A percentile compares a stretch with the other conserved stretches of the same genome.
These are phyloP conservation scores for Eupithecia exiguata DNA, from an alignment of 2,888 invertebrate genomes.

Conservation along the genomic window DNA sequence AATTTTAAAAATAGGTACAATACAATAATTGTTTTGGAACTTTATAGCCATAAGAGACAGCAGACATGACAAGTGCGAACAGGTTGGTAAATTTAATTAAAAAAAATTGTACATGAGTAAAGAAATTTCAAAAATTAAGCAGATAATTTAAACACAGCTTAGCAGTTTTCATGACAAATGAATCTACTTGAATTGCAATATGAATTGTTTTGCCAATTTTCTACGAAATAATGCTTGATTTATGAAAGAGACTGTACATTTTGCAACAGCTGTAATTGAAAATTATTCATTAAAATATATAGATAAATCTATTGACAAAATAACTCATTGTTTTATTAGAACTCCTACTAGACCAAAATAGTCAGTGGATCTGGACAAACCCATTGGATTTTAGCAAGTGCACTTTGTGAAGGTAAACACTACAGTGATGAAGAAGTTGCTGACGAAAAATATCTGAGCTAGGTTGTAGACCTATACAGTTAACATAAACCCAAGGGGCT, in stretches of 20 bases:
- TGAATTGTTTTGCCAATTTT: constrained; percentile 72
- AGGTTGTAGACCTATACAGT: neutral
- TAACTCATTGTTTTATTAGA: constrained; percentile 57
- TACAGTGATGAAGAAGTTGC: neutral
- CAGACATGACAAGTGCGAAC: neutral
- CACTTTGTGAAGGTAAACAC: neutral
- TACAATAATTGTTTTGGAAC: neutral
- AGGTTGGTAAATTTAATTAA: neutral
- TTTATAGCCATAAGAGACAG: neutral
- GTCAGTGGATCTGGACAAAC: neutral
- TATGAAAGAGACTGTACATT: constrained; percentile 69
- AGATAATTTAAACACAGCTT: constrained; percentile 23
- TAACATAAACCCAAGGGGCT: neutral
- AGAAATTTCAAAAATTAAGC: neutral
- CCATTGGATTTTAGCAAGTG: neutral
- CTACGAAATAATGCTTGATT: constrained; percentile 66
- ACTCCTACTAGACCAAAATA: neutral
- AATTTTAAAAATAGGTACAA: neutral
- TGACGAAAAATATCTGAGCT: neutral
- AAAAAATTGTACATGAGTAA: neutral
- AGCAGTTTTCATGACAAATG: neutral
- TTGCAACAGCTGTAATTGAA: constrained; percentile 79
- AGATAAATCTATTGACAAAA: constrained; percentile 84
- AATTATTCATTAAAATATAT: constrained; percentile 84
- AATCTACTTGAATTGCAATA: constrained; percentile 67